phyloP scores from a whole-genome alignment of 2,888 invertebrate genomes.

The Athalia rosae region DNA sequence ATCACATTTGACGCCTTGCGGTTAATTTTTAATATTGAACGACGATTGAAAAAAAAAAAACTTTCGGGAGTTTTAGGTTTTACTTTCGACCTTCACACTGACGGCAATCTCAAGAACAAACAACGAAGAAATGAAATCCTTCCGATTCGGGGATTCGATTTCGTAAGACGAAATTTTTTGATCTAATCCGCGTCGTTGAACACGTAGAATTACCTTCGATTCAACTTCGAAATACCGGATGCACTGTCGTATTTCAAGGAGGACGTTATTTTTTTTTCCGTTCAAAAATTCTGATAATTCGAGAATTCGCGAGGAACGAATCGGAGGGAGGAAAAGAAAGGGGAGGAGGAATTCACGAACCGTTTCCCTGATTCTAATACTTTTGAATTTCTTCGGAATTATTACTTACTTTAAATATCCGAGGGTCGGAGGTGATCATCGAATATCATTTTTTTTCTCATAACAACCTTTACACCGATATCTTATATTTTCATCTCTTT shows the following conservation, averaged over 20 bases:
- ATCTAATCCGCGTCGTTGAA: too few relatives aligned
- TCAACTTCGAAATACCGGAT: too few relatives aligned
- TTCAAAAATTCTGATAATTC: too few relatives aligned
- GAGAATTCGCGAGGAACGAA: not conserved
- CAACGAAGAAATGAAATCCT: too few relatives aligned
- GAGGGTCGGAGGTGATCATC: conserved; percentile 6
- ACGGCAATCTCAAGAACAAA: too few relatives aligned
- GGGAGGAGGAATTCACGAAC: not conserved
- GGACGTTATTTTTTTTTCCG: too few relatives aligned
- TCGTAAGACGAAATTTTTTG: too few relatives aligned
- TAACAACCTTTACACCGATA: conserved; percentile 22
- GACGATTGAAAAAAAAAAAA: not conserved
- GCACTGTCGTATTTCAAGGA: too few relatives aligned
- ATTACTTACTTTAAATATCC: not conserved
- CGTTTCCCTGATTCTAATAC: conserved; percentile 3
- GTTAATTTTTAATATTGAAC: not conserved
- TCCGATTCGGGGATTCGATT: too few relatives aligned
- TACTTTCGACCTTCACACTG: too few relatives aligned
- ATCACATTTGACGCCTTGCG: not conserved
- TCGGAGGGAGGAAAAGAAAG: not conserved
- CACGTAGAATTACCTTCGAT: too few relatives aligned
- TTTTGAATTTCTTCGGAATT: conserved; percentile 11
- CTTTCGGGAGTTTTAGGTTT: not conserved
- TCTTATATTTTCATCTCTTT: conserved; percentile 31
- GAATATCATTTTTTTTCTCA: conserved; percentile 6